A percentile compares a stretch with the other conserved stretches of the same genome.
These are phyloP conservation scores for Lasiurus borealis DNA, from an alignment of 2,113 vertebrate genomes.

Conservation along the genomic window DNA sequence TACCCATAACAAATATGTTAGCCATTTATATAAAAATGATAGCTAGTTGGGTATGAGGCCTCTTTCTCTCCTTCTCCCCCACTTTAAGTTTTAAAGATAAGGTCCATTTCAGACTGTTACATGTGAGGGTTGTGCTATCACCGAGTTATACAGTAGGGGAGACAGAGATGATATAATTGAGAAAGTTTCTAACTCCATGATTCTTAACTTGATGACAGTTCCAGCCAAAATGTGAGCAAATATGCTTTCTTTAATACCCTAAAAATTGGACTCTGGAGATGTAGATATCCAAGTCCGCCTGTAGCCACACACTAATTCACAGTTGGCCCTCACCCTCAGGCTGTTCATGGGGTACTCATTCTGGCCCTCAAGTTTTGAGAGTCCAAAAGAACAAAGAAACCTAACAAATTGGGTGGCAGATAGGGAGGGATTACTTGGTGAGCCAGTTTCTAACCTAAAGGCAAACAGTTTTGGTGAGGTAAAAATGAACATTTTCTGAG, in stretches of 20 bases:
- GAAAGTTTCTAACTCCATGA: background rate
- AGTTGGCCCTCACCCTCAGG: background rate
- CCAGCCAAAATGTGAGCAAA: background rate
- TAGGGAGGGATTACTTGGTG: background rate
- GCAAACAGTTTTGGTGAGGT: background rate
- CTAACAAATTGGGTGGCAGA: background rate
- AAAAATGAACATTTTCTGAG: background rate
- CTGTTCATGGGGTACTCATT: background rate
- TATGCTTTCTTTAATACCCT: background rate
- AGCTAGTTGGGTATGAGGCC: background rate
- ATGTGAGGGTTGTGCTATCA: accelerated
- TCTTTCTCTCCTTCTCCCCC: background rate
- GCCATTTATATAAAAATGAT: background rate
- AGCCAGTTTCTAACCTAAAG: background rate
- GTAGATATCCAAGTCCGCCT: background rate
- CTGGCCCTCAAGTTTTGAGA: background rate
- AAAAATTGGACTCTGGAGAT: background rate
- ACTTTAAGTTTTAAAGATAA: background rate
- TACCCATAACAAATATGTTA: background rate
- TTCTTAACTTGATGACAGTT: background rate
- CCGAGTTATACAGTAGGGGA: background rate
- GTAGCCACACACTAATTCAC: background rate
- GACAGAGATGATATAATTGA: background rate
- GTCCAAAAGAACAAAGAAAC: background rate
- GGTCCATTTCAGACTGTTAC: background rate